Evolutionary conservation across 1,140 invertebrate genomes (phyloP).

Genomic region (Helicoverpa zea): DNA sequence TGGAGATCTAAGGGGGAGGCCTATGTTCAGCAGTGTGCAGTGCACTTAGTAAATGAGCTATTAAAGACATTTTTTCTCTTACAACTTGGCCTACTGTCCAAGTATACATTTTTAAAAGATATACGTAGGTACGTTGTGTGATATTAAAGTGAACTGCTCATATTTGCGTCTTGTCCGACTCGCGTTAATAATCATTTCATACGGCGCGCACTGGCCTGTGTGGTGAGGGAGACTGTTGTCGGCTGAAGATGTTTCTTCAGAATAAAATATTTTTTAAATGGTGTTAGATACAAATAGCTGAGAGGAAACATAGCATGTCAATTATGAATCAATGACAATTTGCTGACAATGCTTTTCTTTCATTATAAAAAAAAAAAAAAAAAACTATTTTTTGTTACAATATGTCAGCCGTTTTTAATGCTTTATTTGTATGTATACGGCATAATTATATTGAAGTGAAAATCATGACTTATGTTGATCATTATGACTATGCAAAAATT

Average conservation of each 20-base stretch:
- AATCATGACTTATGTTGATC: too few relatives aligned
- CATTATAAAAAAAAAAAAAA: too few relatives aligned
- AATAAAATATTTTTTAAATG: too few relatives aligned
- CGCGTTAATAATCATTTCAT: constrained; percentile 42
- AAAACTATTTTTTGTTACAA: too few relatives aligned
- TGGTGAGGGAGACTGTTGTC: constrained; percentile 9
- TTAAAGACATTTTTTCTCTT: neutral
- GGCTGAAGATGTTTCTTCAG: neutral
- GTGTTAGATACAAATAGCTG: too few relatives aligned
- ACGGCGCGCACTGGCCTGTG: neutral
- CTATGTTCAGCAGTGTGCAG: neutral
- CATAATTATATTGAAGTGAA: too few relatives aligned
- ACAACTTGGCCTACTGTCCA: neutral
- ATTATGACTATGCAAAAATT: too few relatives aligned
- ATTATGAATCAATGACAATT: too few relatives aligned
- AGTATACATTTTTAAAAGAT: constrained; percentile 6
- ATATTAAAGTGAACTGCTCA: constrained; percentile 42
- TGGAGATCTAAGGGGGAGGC: neutral
- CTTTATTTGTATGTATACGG: too few relatives aligned
- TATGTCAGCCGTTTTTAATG: too few relatives aligned
- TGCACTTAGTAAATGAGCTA: neutral
- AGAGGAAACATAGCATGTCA: too few relatives aligned
- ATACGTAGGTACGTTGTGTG: neutral
- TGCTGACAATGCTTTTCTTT: too few relatives aligned
- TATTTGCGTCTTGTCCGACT: constrained; percentile 16